Percentiles rank a stretch among this genome's conserved stretches.
phyloP scores from a whole-genome alignment of 1,140 invertebrate genomes.

The Leptinotarsa texana region DNA sequence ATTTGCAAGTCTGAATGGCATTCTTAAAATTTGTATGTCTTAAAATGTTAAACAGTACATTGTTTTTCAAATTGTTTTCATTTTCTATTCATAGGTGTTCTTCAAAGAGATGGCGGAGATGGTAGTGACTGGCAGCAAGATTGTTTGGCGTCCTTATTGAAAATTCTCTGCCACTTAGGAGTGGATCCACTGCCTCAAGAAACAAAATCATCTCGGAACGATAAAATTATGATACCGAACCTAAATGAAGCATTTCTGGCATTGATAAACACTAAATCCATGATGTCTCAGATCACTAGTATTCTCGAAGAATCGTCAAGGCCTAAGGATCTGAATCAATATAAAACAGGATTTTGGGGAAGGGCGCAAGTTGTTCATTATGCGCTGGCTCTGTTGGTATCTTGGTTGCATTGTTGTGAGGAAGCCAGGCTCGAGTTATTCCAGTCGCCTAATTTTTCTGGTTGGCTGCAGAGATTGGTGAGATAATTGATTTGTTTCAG shows the following conservation, averaged over 20 bases:
- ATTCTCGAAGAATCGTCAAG: constrained; percentile 85
- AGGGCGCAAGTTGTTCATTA: constrained; percentile 76
- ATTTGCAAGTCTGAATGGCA: too few relatives aligned
- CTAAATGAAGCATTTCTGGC: constrained; percentile 65
- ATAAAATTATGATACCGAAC: constrained; percentile 51
- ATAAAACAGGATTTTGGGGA: constrained; percentile 87
- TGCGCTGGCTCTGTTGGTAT: constrained; percentile 79
- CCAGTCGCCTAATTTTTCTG: constrained; percentile 66
- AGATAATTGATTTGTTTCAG: neutral
- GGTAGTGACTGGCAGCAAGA: constrained; percentile 93
- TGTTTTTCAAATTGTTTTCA: neutral
- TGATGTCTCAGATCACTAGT: constrained; percentile 80
- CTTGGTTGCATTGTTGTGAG: constrained; percentile 79
- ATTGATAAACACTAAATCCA: constrained; percentile 81
- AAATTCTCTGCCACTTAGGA: constrained; percentile 83
- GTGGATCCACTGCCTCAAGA: constrained; percentile 63
- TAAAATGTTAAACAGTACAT: too few relatives aligned
- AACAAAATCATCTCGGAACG: constrained; percentile 47
- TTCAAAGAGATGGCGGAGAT: constrained; percentile 69
- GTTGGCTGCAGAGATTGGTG: constrained; percentile 74
- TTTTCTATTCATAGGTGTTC: constrained; percentile 53
- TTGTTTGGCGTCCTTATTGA: constrained; percentile 83
- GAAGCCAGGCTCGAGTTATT: constrained; percentile 69
- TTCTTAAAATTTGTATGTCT: too few relatives aligned
- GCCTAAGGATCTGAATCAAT: constrained; percentile 76